phyloP scores from a whole-genome alignment of 2,113 vertebrate species.

The Apodemus speciosus region DNA sequence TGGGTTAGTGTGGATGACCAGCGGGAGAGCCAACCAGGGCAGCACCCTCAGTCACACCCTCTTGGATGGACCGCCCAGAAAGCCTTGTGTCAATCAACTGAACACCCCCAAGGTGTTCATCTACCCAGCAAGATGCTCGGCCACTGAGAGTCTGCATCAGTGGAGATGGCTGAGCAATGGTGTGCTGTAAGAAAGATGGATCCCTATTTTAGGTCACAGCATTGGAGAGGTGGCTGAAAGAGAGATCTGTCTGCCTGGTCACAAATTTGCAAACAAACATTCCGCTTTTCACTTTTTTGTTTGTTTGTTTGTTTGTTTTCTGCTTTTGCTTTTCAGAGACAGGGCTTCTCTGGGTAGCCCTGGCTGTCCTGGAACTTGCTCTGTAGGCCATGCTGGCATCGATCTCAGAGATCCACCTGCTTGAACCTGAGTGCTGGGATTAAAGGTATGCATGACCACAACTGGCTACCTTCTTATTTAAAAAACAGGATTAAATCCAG shows the following conservation, averaged over 20 bases:
- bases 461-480: too few relatives aligned
- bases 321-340: too few relatives aligned
- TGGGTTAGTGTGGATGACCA: not conserved
- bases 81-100: not conserved
- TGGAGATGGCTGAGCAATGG: slow-evolving; percentile 59
- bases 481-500: not conserved
- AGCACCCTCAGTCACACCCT: slow-evolving; percentile 18
- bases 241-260: not conserved
- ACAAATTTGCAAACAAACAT: not conserved
- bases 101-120: slow-evolving; percentile 51
- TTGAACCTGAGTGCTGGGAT: too few relatives aligned
- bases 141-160: slow-evolving; percentile 7
- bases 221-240: not conserved
- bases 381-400: too few relatives aligned
- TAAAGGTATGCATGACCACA: too few relatives aligned
- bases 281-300: not conserved
- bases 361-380: too few relatives aligned
- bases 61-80: not conserved
- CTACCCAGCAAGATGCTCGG: slow-evolving; percentile 6
- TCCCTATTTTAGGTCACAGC: not conserved
- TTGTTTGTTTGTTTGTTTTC: too few relatives aligned
- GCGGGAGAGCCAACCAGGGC: not conserved
- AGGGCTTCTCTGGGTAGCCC: too few relatives aligned
- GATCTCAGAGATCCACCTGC: too few relatives aligned
- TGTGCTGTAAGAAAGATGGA: not conserved